phyloP scores from a whole-genome alignment of 2,797 vertebrate genomes.

The Chelmon rostratus region DNA sequence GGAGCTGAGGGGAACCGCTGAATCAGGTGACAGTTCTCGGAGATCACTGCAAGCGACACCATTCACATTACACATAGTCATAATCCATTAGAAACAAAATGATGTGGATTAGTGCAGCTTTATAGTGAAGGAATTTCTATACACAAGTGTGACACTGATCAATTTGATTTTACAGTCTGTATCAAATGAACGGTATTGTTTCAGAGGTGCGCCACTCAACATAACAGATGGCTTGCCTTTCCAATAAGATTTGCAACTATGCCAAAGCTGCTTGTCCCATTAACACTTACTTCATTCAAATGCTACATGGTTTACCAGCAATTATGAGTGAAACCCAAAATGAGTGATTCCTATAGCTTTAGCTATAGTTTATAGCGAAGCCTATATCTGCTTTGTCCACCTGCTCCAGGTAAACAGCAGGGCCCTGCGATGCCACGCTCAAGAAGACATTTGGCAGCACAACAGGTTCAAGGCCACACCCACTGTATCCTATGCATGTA shows the following conservation, averaged over 20 bases:
- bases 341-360: constrained; percentile 30
- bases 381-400: constrained; percentile 33
- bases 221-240: constrained; percentile 3
- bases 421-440: background rate
- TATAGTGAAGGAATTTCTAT: background rate
- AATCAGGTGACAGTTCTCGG: no score
- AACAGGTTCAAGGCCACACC: constrained; percentile 44
- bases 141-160: background rate
- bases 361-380: no score
- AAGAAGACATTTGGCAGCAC: constrained; percentile 40
- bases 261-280: constrained; percentile 9
- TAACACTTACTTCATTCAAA: constrained; percentile 32
- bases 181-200: background rate
- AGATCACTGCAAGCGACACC: background rate
- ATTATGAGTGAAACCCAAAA: constrained; percentile 21
- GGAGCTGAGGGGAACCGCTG: background rate
- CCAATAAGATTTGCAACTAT: constrained; percentile 5
- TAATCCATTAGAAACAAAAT: background rate
- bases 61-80: background rate
- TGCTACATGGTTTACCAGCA: constrained; percentile 21
- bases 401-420: constrained; percentile 32
- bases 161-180: background rate
- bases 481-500: background rate
- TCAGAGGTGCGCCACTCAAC: background rate
- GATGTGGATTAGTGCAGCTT: background rate